Percentiles rank a stretch among this genome's conserved stretches.
Evolutionary conservation across 2,113 vertebrate species (phyloP).

Genomic region (Paracanthobrama guichenoti): DNA sequence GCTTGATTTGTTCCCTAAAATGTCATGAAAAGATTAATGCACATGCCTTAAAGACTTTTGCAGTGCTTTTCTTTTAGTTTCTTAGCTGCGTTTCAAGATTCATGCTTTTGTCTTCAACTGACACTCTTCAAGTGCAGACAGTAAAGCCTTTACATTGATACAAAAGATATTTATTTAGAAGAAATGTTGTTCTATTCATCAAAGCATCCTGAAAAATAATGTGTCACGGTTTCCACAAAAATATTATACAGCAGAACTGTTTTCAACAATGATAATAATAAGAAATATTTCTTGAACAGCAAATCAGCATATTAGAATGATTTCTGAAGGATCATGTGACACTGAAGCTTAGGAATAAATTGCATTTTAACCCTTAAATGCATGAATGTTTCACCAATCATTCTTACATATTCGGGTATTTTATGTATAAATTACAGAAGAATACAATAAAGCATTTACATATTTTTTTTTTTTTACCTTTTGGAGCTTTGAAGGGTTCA

Average conservation of each 20-base stretch:
- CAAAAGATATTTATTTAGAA: no score
- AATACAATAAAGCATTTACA: no score
- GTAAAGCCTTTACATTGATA: no score
- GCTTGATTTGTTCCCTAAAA: slow-evolving; percentile 43
- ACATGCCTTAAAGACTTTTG: slow-evolving; percentile 42
- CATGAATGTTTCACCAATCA: no score
- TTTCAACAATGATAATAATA: neutral
- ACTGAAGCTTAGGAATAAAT: neutral
- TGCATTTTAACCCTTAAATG: no score
- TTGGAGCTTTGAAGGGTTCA: no score
- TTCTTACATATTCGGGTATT: no score
- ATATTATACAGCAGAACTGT: neutral
- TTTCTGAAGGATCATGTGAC: neutral
- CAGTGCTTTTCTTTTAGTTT: slow-evolving; percentile 13
- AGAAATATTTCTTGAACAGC: neutral
- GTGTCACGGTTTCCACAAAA: no score
- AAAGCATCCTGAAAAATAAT: no score
- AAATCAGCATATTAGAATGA: neutral
- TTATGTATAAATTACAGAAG: no score
- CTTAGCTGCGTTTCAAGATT: neutral
- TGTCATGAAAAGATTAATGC: slow-evolving; percentile 36
- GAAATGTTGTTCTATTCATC: no score
- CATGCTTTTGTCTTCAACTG: neutral
- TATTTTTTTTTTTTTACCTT: no score
- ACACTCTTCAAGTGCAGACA: neutral